Evolutionary conservation across 2,797 vertebrate genomes (phyloP).

Genomic region (Sparidentex hasta): DNA sequence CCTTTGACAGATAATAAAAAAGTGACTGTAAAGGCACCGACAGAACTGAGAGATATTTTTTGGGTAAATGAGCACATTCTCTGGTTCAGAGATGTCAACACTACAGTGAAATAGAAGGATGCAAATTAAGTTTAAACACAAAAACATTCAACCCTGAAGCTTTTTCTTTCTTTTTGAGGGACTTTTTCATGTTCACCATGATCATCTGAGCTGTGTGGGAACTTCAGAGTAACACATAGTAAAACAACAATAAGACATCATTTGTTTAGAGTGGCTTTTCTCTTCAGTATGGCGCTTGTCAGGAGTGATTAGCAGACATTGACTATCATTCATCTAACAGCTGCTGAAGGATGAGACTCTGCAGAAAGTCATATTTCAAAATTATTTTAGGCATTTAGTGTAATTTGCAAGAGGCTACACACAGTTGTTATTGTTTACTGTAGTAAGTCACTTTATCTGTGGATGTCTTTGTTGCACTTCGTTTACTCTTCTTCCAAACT

Average conservation of each 20-base stretch:
- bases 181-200: conserved; percentile 29
- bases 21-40: conserved; percentile 44
- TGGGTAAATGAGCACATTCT: conserved; percentile 44
- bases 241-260: neutral
- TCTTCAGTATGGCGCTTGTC: conserved; percentile 34
- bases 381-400: neutral
- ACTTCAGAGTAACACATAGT: conserved; percentile 45
- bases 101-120: conserved; percentile 51
- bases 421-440: conserved; percentile 60
- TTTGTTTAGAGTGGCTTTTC: conserved; percentile 49
- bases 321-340: conserved; percentile 14
- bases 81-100: conserved; percentile 51
- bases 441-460: neutral
- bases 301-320: conserved; percentile 20
- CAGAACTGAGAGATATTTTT: conserved; percentile 37
- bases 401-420: conserved; percentile 14
- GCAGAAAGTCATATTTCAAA: neutral
- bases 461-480: conserved; percentile 1
- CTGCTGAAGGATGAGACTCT: conserved; percentile 29
- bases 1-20: conserved; percentile 59
- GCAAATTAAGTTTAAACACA: conserved; percentile 54
- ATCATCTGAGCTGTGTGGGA: conserved; percentile 30
- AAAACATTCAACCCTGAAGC: conserved; percentile 40
- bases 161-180: conserved; percentile 36
- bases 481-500: conserved; percentile 13